Base-by-base conservation (phyloP, 2,888 invertebrate species). In the Pinctada fucata region DNA sequence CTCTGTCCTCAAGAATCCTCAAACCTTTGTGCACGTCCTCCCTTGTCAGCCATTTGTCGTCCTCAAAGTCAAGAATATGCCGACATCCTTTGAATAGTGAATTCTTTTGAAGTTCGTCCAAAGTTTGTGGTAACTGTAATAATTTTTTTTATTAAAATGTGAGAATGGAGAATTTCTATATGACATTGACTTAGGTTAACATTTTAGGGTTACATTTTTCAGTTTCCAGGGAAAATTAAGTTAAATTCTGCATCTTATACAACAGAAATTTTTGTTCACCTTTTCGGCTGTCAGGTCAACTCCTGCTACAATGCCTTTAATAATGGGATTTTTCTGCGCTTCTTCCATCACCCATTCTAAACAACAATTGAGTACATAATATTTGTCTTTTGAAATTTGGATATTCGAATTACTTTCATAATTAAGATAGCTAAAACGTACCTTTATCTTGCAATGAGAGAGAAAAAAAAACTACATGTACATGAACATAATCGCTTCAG, bases 261-360 rank as follows among this genome's bases (percentile, higher is more conserved):
- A 58, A 58, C 1, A 58, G 58, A 6, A 58, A 58, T 58, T 58
- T 8, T 69, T 45, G 75, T 73, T 63, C 81, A 87, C 88, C 78
- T 86, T 73, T 47, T 78, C 69, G 71, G 80, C 79, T 2, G 87
- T 86, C 1, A 88, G 76, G 72, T 87, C 86, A 5, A 88, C 66
- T 5, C 88, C 88, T 48, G 83, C 88, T 2, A 88, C 87, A 48
- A 88, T 80, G 13, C 88, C 88, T 73, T 86, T 86, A 49, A 88
- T 86, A 64, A 87, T 78, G 5, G 79, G 73, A 64, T 85, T 79
- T 50, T 83, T 71, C 31, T 81, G 82, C 6, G 88, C 84, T 73
- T 83, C 72, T 31, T 86, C 80, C 47, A 85, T 82, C 4, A 87
- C 78, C 88, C 88, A 88, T 72, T 83, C 88, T 87, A 79, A n/a